These are phyloP conservation scores for Heptranchias perlo DNA, from an alignment of 2,113 vertebrate genomes.

Conservation along the genomic window DNA sequence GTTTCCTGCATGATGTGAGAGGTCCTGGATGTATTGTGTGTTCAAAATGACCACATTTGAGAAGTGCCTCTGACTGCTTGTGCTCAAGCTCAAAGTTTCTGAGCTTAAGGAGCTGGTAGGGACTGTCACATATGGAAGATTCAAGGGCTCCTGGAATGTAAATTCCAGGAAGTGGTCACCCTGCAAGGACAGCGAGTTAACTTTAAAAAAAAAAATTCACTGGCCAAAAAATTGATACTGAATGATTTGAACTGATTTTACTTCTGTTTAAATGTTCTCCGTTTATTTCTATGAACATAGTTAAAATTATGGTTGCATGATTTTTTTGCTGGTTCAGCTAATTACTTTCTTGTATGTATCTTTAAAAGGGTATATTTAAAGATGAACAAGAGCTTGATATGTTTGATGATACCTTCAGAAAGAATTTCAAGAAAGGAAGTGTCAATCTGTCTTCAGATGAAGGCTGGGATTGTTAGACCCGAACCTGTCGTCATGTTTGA, in stretches of 20 bases:
- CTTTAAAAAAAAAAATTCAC: not conserved
- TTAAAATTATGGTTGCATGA: constrained; percentile 28
- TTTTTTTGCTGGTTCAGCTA: not conserved
- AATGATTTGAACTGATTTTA: not conserved
- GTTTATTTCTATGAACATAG: not conserved
- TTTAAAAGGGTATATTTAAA: constrained; percentile 73
- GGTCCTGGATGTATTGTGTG: not conserved
- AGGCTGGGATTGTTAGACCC: constrained; percentile 47
- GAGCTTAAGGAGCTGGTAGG: not conserved
- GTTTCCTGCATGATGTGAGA: not conserved
- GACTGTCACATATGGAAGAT: not conserved
- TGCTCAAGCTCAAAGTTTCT: not conserved
- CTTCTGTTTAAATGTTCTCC: constrained; percentile 37
- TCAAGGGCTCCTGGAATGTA: not conserved
- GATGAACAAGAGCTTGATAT: constrained; percentile 69
- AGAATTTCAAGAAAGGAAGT: constrained; percentile 60
- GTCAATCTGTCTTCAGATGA: constrained; percentile 50
- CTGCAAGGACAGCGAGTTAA: not conserved
- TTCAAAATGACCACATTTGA: not conserved
- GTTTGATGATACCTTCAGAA: constrained; percentile 79
- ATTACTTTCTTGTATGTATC: not conserved
- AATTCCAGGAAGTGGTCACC: not conserved
- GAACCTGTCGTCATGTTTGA: not conserved
- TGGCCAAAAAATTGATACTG: not conserved
- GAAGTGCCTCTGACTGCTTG: not conserved